Evolutionary conservation across 1,140 invertebrate genomes (phyloP).

Genomic region (Drosophila tropicalis): DNA sequence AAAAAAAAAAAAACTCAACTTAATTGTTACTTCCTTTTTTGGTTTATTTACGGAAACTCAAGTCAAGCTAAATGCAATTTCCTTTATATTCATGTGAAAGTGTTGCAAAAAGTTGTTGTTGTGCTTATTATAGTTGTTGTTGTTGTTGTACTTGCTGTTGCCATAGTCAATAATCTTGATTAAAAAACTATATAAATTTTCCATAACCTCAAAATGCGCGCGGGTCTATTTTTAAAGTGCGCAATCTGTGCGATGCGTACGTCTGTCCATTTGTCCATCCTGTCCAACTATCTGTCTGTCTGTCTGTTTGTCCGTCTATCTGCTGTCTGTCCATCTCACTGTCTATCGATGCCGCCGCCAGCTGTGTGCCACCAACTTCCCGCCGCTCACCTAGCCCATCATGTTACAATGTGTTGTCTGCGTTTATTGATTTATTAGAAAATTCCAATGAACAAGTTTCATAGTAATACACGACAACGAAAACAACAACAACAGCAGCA

Average conservation of each 20-base stretch:
- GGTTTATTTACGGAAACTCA: constrained; percentile 60
- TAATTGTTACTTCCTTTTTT: constrained; percentile 51
- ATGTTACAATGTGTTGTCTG: constrained; percentile 70
- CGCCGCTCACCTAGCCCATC: constrained; percentile 11
- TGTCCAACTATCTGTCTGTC: constrained; percentile 14
- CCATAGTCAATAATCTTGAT: constrained; percentile 48
- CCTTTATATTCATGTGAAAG: constrained; percentile 11
- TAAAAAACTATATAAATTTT: constrained; percentile 61
- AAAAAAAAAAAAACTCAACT: constrained; percentile 38
- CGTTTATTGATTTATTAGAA: constrained; percentile 82
- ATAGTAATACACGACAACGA: constrained; percentile 66
- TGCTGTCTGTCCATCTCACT: constrained; percentile 33
- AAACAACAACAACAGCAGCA: not conserved
- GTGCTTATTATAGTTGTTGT: constrained; percentile 9
- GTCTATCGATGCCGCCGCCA: constrained; percentile 50
- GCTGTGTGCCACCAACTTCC: constrained; percentile 62
- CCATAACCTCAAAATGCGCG: constrained; percentile 69
- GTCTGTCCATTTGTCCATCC: constrained; percentile 17
- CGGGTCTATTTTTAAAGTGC: constrained; percentile 72
- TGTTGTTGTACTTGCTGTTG: constrained; percentile 31
- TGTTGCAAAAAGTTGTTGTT: not conserved
- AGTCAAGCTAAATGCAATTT: constrained; percentile 34
- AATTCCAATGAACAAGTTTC: constrained; percentile 81
- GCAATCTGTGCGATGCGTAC: constrained; percentile 67
- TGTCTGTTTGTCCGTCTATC: constrained; percentile 27